Base-by-base conservation (phyloP, 1,140 invertebrate genomes). In the Mylabris phalerata region DNA sequence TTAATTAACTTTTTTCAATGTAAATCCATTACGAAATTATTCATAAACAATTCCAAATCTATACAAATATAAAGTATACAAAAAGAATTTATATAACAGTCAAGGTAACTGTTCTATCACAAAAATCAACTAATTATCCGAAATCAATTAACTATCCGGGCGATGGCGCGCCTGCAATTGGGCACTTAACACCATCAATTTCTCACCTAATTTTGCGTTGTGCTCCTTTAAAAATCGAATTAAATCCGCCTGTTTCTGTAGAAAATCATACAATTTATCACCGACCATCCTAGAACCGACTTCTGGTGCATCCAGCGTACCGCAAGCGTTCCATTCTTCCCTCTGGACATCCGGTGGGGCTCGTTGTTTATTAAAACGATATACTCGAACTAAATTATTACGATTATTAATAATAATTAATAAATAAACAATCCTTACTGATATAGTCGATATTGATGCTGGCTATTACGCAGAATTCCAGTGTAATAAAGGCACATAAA, bases 241-340 rank as follows among this genome's bases (percentile, higher is more conserved):
- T 4, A 78, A 68, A 63, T 79, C 77, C 45, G 78, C 78, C 68
- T 86, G 84, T 65, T 84, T 83, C 69, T 86, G 82, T 41, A 86
- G 73, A 49, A 86, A 75, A 52, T 85, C 83, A 26, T 78, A 75
- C 3, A 81, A 69, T 67, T 82, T 78, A 24, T 78, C 77, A 48
- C 77, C 79, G 46, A 74, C 75, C 61, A 78, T 77, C 63, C 76
- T 77, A 42, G 79, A 80, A 7, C 83, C 82, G 48, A 84, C 71
- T 64, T 83, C 82, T 19, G 74, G 77, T 9, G 71, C 75, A 60
- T 80, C 74, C 62, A 79, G 73, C 10, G 73, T 68, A 55, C 75
- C 72, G 67, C 78, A 71, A 55, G 75, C 64, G 64, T 75, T 56
- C 82, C 83, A 83, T 75, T 82, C 80, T 50, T 80, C 79, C 58